A percentile compares a stretch with the other conserved stretches of the same genome.
These are phyloP conservation scores for Melanotaenia parkinsoni DNA, from an alignment of 2,797 vertebrate species.

Conservation along the genomic window DNA sequence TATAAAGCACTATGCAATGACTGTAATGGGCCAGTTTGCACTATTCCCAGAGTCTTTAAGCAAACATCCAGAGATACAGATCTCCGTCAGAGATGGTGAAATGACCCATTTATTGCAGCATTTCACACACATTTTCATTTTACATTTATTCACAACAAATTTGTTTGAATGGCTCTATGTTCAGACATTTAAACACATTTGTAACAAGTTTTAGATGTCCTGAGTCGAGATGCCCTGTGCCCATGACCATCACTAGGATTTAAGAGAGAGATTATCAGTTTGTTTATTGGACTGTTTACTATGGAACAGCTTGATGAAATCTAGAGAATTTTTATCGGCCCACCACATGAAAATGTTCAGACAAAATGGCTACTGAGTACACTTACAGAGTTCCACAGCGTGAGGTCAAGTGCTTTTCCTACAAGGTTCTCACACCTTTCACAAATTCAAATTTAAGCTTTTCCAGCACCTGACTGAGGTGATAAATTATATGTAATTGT, in stretches of 20 bases:
- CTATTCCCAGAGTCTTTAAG: slow-evolving; percentile 1
- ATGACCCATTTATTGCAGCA: slow-evolving; percentile 30
- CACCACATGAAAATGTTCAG: slow-evolving; percentile 6
- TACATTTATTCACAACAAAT: slow-evolving; percentile 30
- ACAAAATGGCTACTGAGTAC: slow-evolving; percentile 1
- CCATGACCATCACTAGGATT: background rate
- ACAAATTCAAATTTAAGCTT: background rate
- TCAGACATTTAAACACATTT: slow-evolving; percentile 23
- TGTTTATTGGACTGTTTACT: slow-evolving; percentile 40
- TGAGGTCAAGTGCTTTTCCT: slow-evolving; percentile 45
- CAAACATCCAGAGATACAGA: background rate
- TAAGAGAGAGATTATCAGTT: slow-evolving; percentile 26
- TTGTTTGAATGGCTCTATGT: slow-evolving; percentile 33
- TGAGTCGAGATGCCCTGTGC: slow-evolving; percentile 19
- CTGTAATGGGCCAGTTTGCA: slow-evolving; percentile 6
- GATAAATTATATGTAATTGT: too few relatives aligned
- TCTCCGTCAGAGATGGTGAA: slow-evolving; percentile 19
- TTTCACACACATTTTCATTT: slow-evolving; percentile 42
- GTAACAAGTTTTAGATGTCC: slow-evolving; percentile 3
- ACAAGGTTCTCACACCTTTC: background rate
- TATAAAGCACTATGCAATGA: slow-evolving; percentile 2
- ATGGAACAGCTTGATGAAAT: slow-evolving; percentile 15
- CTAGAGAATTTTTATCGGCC: slow-evolving; percentile 11
- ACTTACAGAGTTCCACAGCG: slow-evolving; percentile 38
- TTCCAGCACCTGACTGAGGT: too few relatives aligned